Evolutionary conservation across 2,113 vertebrate species (phyloP).

Genomic region (Platycercus adscitus): DNA sequence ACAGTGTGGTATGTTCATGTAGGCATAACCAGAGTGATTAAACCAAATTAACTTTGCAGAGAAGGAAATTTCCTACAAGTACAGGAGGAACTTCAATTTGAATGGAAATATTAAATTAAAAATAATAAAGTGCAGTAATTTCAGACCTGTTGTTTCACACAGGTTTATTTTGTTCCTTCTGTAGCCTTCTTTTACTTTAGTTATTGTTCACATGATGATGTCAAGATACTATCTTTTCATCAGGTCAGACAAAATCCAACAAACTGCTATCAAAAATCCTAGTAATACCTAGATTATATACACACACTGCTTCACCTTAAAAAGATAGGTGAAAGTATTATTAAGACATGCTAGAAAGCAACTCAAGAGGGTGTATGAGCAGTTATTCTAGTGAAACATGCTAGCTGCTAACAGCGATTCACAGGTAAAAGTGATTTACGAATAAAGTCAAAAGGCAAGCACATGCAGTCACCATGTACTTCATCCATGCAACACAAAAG

Average conservation of each 20-base stretch:
- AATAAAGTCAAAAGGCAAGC: neutral
- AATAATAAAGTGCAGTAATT: neutral
- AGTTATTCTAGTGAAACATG: neutral
- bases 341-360: neutral
- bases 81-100: neutral
- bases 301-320: neutral
- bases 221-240: neutral
- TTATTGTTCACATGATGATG: neutral
- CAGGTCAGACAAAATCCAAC: neutral
- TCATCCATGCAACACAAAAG: neutral
- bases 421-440: neutral
- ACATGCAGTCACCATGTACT: neutral
- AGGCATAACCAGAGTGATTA: neutral
- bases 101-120: neutral
- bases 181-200: neutral
- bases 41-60: neutral
- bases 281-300: neutral
- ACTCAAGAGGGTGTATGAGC: neutral
- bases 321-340: neutral
- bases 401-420: neutral
- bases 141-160: neutral
- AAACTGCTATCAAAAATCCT: neutral
- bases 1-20: neutral
- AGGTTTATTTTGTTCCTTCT: neutral
- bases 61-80: neutral